Evolutionary conservation across 2,797 vertebrate genomes (phyloP), one percentile per base, ranked within the genome.

Genomic region (Pangasius mekongensis): DNA sequence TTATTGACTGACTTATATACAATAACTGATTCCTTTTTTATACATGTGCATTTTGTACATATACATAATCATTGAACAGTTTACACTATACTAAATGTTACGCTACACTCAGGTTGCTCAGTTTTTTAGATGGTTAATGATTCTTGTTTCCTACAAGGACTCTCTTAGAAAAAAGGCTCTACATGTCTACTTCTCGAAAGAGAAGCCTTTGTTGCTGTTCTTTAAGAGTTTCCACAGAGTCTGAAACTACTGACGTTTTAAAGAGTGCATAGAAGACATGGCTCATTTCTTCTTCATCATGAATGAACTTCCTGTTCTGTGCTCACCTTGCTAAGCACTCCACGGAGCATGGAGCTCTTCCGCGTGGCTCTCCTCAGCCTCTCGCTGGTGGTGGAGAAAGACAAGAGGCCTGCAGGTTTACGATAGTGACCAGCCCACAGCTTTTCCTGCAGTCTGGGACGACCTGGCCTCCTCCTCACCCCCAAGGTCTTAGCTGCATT

Each of bases 361-460:
- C 97, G 96, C 0, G 97, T 98, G 39, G 97, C 97, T 90, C 97
- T 97, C 95, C 98, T 97, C 81, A 98, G 93, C 89, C 97, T 96
- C 88, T 98, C 97, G 0, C 94, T 97, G 91, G 96, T 96, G 91
- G 91, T 97, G 83, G 36, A 96, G 90, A 89, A 94, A 69, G 89
- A 94, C 36, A 92, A 95, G 18, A 92, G 94, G 88, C 94, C 95
- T 93, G 90, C 93, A 13, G 60, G 96, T 92, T 77, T 96, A 87
- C 67, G 95, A 90, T 91, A 97, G 87, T 0, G 95, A 88, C 2
- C 95, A 76, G 90, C 92, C 96, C 96, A 96, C 10, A 95, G 95
- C 76, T 96, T 96, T 92, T 95, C 94, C 91, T 97, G 97, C 13
- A 93, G 88, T 90, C 94, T 93, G 66, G 94, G 87, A 16, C 93